Evolutionary conservation across 2,113 vertebrate genomes (phyloP), one percentile per base, ranked within the genome.

Genomic region (Bombycilla garrulus): DNA sequence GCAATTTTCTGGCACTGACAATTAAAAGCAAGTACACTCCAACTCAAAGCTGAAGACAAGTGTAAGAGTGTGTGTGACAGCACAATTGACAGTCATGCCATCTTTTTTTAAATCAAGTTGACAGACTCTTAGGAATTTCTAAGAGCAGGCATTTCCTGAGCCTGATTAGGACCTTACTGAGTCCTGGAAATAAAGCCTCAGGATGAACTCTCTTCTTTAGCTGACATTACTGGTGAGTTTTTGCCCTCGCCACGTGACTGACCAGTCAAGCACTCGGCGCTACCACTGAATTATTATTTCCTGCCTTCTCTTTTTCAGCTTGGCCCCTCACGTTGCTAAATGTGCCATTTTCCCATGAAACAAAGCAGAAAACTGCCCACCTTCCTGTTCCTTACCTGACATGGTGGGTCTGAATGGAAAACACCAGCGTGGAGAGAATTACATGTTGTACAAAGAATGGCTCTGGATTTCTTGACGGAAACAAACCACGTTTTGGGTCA

Each of bases 301-400:
- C 86, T 74, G 60, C 90, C 80, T 86, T 86, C 76, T 74, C 58
- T 74, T 61, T 81, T 20, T 16, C 76, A 86, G 57, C 64, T 50
- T 50, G 51, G 76, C 80, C 76, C 88, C 82, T 90, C 86, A 67
- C 0, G 0, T 74, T 81, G 71, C 69, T 95, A 88, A 93, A 83
- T 64, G 79, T 8, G 19, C 64, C 71, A 47, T 64, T 94, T 91
- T 65, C 4, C 73, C 38, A 51, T 15, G 67, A 95, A 93, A 96
- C 81, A 94, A 95, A 95, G 40, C 74, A 95, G 53, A 47, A 83
- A 51, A n/a, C 35, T 88, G 64, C 93, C 85, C 80, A 88, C 90
- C 82, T 81, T 83, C 85, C 60, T 35, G 36, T 20, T 86, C 4
- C 5, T 73, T 83, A 29, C 81, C 79, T 94, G 90, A 92, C 57